Percentiles rank a stretch among this genome's conserved stretches.
Conservation (phyloP, 35 echinoderm and acorn worm species). For the Diadema setosum region DNA sequence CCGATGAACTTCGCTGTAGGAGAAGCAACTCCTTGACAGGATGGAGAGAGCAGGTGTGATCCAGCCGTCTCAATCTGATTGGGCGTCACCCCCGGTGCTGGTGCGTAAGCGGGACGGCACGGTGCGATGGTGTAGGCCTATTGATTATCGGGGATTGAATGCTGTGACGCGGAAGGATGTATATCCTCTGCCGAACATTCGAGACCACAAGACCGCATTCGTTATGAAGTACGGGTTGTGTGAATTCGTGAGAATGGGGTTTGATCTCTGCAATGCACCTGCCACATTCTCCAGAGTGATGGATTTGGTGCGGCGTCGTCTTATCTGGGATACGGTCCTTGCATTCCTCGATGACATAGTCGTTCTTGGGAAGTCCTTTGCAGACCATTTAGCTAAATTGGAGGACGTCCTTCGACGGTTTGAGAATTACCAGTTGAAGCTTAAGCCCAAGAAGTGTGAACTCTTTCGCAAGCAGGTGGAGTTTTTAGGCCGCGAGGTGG, state of each 20-base stretch:
- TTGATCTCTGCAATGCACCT: slow-evolving; percentile 39
- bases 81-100: slow-evolving; percentile 44
- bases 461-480: slow-evolving; percentile 16
- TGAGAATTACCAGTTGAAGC: background rate
- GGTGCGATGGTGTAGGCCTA: slow-evolving; percentile 36
- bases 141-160: slow-evolving; percentile 41
- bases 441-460: slow-evolving; percentile 52
- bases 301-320: background rate
- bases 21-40: slow-evolving; percentile 21
- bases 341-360: slow-evolving; percentile 53
- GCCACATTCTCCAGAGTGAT: slow-evolving; percentile 36
- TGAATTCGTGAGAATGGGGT: slow-evolving; percentile 14
- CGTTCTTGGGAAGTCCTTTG: slow-evolving; percentile 1
- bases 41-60: slow-evolving; percentile 56
- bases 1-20: slow-evolving; percentile 31
- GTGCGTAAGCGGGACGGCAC: slow-evolving; percentile 30
- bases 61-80: background rate
- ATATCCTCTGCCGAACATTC: slow-evolving; percentile 9
- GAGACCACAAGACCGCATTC: slow-evolving; percentile 50
- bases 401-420: background rate
- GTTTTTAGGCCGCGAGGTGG: slow-evolving; percentile 15
- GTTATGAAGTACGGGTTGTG: slow-evolving; percentile 44
- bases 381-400: slow-evolving; percentile 4
- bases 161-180: slow-evolving; percentile 26
- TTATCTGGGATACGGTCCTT: slow-evolving; percentile 18